Base-by-base conservation (phyloP, 2,888 invertebrate genomes). In the Heteropelma amictum region DNA sequence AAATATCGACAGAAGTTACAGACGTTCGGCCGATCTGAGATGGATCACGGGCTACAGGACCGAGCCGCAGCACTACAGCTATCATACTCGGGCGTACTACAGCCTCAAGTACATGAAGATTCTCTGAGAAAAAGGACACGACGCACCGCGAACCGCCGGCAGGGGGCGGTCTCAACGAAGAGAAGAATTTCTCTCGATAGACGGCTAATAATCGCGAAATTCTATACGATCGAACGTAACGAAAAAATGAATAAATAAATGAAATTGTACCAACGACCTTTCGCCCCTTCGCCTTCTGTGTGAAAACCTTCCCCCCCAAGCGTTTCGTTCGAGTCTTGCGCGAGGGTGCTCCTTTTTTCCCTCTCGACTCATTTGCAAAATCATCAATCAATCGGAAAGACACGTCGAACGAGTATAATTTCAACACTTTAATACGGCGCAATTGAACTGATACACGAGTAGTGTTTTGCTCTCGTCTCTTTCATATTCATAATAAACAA, bases 371-470 rank as follows among this genome's bases (percentile, higher is more conserved):
- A 12, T 17, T 45, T 19, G 12, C 7, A 56, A 14, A 23, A 38
- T 23, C 23, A 14, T 14, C 7, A 14, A 30, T 30, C 10, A 10
- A 30, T 5, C 10, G 7, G 30, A 30, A 5, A 83, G 69, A 60
- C 80, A 81, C 64, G 77, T 84, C 84, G 82, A 87, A 87, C 87
- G 83, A 85, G 81, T 85, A 85, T 85, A 87, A 87, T 87, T 81
- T 85, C 85, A 88, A 88, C 87, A 87, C 85, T 87, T 88, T 87
- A 87, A 87, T 88, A 84, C 85, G 86, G n/a, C n/a, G 83, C 82
- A 85, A 86, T 86, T 81, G 51, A 84, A 83, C 82, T 84, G 84
- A 85, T 86, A 88, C 85, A 87, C 83, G 85, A 87, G 82, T 85
- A 83, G 82, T 83, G 84, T 82, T 78, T 84, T 84, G n/a, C n/a